phyloP scores from a whole-genome alignment of 2,113 vertebrate species.

The Acanthochromis polyacanthus region DNA sequence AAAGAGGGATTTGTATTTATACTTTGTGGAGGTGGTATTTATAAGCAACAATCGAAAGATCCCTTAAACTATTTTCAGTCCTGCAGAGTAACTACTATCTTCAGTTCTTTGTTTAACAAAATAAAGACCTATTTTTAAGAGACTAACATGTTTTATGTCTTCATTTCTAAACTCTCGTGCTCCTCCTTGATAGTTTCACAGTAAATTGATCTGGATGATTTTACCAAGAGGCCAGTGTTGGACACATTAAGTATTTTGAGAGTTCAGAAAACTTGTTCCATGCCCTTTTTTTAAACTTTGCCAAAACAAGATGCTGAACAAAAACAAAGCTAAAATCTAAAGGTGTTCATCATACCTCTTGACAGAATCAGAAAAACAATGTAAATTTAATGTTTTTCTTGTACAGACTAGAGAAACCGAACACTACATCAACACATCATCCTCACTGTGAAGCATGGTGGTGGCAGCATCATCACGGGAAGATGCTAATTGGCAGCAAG shows the following conservation, averaged over 20 bases:
- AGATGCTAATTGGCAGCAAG: too few species aligned
- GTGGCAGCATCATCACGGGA: too few species aligned
- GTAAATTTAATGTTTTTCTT: too few species aligned
- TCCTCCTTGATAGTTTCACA: background rate
- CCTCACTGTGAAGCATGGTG: too few species aligned
- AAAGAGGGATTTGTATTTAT: constrained; percentile 85
- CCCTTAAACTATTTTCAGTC: constrained; percentile 72
- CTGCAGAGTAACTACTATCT: constrained; percentile 74
- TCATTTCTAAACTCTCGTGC: background rate
- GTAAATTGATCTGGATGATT: background rate
- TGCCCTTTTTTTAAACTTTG: too few species aligned
- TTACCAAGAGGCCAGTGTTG: background rate
- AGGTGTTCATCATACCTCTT: too few species aligned
- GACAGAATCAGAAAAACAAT: too few species aligned
- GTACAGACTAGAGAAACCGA: too few species aligned
- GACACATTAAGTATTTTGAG: background rate
- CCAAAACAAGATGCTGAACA: too few species aligned
- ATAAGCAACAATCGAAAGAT: constrained; percentile 74
- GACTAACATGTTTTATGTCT: background rate
- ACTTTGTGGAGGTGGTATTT: constrained; percentile 81
- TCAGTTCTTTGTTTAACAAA: constrained; percentile 81
- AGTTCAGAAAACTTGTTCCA: too few species aligned
- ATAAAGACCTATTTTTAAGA: constrained; percentile 87
- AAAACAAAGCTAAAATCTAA: too few species aligned
- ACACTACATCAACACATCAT: too few species aligned